Base-by-base conservation (phyloP, 2,113 vertebrate genomes). In the Amblyopsis rosae region DNA sequence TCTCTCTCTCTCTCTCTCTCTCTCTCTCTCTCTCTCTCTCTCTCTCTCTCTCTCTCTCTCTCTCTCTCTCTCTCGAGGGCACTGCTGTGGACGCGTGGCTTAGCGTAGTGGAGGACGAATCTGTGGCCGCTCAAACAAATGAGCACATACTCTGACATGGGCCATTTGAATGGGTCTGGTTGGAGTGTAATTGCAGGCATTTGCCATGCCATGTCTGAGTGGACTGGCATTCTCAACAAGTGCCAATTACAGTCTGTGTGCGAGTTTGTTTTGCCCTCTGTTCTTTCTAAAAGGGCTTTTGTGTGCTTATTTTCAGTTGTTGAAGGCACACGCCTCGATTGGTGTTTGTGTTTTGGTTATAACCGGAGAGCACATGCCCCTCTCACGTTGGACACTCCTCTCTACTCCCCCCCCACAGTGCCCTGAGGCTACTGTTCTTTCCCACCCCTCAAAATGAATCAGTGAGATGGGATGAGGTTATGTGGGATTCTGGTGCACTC, bases 41-140 rank as follows among this genome's bases (percentile, higher is more conserved):
- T n/a, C n/a, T n/a, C n/a, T n/a, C n/a, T n/a, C n/a, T n/a, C n/a
- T n/a, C n/a, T n/a, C n/a, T n/a, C n/a, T n/a, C n/a, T n/a, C n/a
- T n/a, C n/a, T n/a, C n/a, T 69, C 59, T 64, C 79, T 77, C 45
- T 11, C 13, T 54, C 3, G 76, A 63, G 62, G 72, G 66, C 54
- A 77, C 58, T 8, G 26, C 26, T 26, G 26, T 26, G 59, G 64
- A 55, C 58, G 67, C 60, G 50, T n/a, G 54, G 61, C 62, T 73
- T 69, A 61, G 67, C 65, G 69, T 66, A 26, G n/a, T 41, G 17
- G 65, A 59, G 62, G 12, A 59, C 41, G 65, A 66, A 70, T 82
- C 32, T 59, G 61, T 70, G 50, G 53, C 46, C 46, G 46, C 35
- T 70, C 75, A 49, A 32, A 12, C 17, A 65, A 65, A 76, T 45